Evolutionary conservation across 2,797 vertebrate species (phyloP), one percentile per base, ranked within the genome.

Genomic region (Gambelia wislizenii): DNA sequence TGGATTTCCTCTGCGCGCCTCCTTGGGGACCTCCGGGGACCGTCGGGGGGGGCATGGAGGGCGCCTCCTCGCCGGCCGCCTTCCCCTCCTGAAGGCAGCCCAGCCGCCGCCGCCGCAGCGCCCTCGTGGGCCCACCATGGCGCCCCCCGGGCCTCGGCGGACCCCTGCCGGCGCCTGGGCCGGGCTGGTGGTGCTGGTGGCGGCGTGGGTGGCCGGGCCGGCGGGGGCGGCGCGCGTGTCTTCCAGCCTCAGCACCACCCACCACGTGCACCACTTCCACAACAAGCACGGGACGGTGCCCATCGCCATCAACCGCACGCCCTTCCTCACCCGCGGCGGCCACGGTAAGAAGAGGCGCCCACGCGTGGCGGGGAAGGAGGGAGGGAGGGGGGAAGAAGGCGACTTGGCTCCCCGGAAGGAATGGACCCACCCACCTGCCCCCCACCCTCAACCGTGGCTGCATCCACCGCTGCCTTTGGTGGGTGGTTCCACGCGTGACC

Each of bases 191-290:
- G 44, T 16, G 84, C 93, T 83, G 74, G 95, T 97, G 85, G 93
- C 79, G 96, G 89, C 69, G 84, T 25, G 76, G 47, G 6, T 83
- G 83, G 85, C 98, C 93, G 95, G 98, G 81, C 96, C 97, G 94
- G 97, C 97, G 85, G 97, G 97, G 90, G 98, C 97, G 89, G 98
- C 98, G 91, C 98, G 98, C 76, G 98, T 99, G 94, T 99, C 98
- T 90, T 99, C 98, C 93, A 98, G 98, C 94, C 98, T 99, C 95
- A 98, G 98, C 92, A 99, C 98, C 94, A 98, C 98, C 27, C 98
- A 98, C 96, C 98, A 99, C 93, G 98, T 99, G 95, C 98, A 99
- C 97, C 98, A 99, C 97, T 99, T 99, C 97, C 98, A 99, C 97
- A 99, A 98, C 96, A 99, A 98, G 95, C 98, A 99, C 93, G 98